A percentile compares a stretch with the other conserved stretches of the same genome.
These are phyloP conservation scores for Erethizon dorsatum DNA, from an alignment of 2,797 vertebrate genomes.

Conservation along the genomic window DNA sequence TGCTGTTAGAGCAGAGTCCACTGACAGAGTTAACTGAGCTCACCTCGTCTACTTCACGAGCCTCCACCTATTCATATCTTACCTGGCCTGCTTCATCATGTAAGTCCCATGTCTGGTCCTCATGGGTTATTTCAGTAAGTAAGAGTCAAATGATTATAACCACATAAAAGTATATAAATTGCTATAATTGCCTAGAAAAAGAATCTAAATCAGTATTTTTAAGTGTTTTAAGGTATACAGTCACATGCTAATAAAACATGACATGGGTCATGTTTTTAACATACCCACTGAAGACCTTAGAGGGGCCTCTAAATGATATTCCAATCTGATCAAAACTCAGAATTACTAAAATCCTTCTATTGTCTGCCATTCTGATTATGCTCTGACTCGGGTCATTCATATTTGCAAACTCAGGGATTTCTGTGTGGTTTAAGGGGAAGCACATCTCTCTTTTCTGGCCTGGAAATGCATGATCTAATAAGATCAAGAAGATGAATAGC, in stretches of 20 bases:
- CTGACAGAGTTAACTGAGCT: background rate
- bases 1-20: background rate
- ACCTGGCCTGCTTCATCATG: background rate
- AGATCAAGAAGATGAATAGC: slow-evolving; percentile 75
- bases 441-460: slow-evolving; percentile 6
- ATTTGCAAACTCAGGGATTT: slow-evolving; percentile 62
- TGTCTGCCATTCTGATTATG: background rate
- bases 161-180: background rate
- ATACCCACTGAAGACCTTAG: background rate
- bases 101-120: background rate
- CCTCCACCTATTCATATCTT: background rate
- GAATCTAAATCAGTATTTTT: background rate
- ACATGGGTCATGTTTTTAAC: background rate
- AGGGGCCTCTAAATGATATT: background rate
- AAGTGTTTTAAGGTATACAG: background rate
- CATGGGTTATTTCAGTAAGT: background rate
- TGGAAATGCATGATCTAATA: slow-evolving; percentile 73
- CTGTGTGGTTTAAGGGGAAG: background rate
- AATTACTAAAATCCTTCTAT: slow-evolving; percentile 13
- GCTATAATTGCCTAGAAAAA: background rate
- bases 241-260: background rate
- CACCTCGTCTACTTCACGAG: background rate
- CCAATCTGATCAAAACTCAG: slow-evolving; percentile 21
- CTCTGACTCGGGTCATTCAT: background rate
- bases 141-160: background rate